Base-by-base conservation (phyloP, 1,140 invertebrate genomes). In the Stegodyphus dumicola region DNA sequence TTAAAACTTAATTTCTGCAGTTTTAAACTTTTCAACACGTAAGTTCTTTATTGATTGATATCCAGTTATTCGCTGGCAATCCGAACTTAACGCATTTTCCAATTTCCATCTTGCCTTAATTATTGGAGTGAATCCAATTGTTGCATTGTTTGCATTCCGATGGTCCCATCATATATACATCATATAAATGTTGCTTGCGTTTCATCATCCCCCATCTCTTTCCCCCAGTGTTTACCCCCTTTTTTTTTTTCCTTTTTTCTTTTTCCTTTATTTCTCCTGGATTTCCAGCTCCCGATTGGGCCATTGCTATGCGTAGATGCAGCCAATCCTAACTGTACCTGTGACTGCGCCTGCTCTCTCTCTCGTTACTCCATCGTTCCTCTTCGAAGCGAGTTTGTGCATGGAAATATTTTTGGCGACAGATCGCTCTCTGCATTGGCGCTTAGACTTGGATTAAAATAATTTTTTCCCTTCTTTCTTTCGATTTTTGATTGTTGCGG, bases 111-210 rank as follows among this genome's bases (percentile, higher is more conserved):
- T 10, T 13, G 6, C 13, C 60, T 64, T 64, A 11, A 64, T 64
- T n/a, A 11, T 6, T 70, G n/a, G 11, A 70, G 33, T 64, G 64
- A 52, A 17, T 15, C 76, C 64, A 77, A 77, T 77, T 77, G 76
- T 77, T 77, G 64, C 76, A 77, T 77, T 77, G 64, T 77, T 77
- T 17, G 49, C 48, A 77, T 67, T 77, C 76, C 76, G 33, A 52
- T 51, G 18, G 15, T 17, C 54, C 15, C 33, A 33, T 33, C 33
- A 77, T 77, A n/a, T 49, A 11, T 77, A 33, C 64, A 15, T 52
- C 64, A 76, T 64, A 15, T 76, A 66, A 64, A 66, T 76, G 13
- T 77, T 77, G 76, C 76, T 77, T 77, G 67, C 76, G 33, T 33
- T 33, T 33, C 33, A 33, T 33, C 33, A 33, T 33, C 33, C 33